These are phyloP conservation scores for Synergus gifuensis DNA, from an alignment of 2,888 invertebrate species.

Conservation along the genomic window DNA sequence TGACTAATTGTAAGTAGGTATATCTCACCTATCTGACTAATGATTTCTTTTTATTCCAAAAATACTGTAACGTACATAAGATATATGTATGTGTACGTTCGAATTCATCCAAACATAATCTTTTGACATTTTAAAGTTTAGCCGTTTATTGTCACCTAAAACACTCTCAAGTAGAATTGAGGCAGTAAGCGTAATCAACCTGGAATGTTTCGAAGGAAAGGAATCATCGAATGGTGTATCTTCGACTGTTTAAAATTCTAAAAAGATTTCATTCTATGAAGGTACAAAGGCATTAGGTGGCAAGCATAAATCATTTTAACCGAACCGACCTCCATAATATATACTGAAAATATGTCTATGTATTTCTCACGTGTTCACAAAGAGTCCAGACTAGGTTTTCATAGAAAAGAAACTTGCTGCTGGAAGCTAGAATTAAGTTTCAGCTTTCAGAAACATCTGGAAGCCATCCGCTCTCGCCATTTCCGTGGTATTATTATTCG, in stretches of 20 bases:
- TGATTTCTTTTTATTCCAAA: not conserved
- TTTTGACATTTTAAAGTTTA: not conserved
- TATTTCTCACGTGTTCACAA: not conserved
- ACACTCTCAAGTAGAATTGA: not conserved
- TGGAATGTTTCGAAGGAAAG: not conserved
- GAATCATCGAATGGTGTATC: not conserved
- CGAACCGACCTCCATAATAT: not conserved
- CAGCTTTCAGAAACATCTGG: not conserved
- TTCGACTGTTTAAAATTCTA: not conserved
- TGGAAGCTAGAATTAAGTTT: not conserved
- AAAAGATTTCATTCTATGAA: not conserved
- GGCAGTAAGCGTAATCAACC: not conserved
- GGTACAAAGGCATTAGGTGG: not conserved
- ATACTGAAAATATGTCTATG: not conserved
- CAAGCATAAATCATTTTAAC: not conserved
- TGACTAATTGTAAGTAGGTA: not conserved
- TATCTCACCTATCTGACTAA: not conserved
- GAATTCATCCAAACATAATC: not conserved
- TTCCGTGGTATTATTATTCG: not conserved
- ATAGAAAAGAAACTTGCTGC: not conserved
- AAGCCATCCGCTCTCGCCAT: not conserved
- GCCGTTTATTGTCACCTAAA: not conserved
- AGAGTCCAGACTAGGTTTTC: not conserved
- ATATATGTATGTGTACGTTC: not conserved
- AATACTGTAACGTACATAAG: not conserved